Percentiles rank a stretch among this genome's conserved stretches.
Conservation (phyloP, 2,113 vertebrate species). For the Nothocercus nigrocapillus region DNA sequence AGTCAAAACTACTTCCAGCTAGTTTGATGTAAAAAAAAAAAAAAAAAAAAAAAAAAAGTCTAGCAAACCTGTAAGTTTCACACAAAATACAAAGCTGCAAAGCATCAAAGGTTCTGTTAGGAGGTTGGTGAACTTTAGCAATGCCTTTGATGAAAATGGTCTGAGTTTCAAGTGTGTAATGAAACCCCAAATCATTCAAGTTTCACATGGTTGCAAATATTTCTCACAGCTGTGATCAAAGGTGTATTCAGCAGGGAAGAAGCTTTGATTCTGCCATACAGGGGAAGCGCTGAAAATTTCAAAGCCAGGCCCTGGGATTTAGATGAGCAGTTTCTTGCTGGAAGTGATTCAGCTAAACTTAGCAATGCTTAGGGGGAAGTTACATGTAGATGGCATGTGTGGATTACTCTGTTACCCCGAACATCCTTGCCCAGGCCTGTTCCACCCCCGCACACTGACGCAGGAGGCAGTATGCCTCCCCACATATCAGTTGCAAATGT, state of each 20-base stretch:
- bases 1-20: slow-evolving; percentile 36
- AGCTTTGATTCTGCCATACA: slow-evolving; percentile 73
- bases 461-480: background rate
- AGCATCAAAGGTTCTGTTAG: slow-evolving; percentile 69
- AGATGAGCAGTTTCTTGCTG: slow-evolving; percentile 46
- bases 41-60: slow-evolving; percentile 12
- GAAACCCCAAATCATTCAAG: slow-evolving; percentile 74
- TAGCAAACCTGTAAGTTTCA: slow-evolving; percentile 41
- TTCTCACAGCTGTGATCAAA: slow-evolving; percentile 75
- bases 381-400: background rate
- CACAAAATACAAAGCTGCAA: slow-evolving; percentile 23
- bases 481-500: background rate
- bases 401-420: slow-evolving; percentile 22
- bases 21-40: background rate
- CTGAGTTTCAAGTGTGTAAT: slow-evolving; percentile 74
- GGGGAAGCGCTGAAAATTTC: slow-evolving; percentile 70
- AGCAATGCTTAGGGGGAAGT: slow-evolving; percentile 17
- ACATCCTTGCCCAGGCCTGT: background rate
- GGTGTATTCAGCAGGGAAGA: slow-evolving; percentile 71
- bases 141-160: slow-evolving; percentile 72
- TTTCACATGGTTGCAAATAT: slow-evolving; percentile 77
- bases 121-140: slow-evolving; percentile 67
- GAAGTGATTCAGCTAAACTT: slow-evolving; percentile 57
- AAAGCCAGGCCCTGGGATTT: slow-evolving; percentile 68
- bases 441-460: background rate